These are phyloP conservation scores for Gobio occitaniae DNA, from an alignment of 2,797 vertebrate genomes.

Conservation along the genomic window DNA sequence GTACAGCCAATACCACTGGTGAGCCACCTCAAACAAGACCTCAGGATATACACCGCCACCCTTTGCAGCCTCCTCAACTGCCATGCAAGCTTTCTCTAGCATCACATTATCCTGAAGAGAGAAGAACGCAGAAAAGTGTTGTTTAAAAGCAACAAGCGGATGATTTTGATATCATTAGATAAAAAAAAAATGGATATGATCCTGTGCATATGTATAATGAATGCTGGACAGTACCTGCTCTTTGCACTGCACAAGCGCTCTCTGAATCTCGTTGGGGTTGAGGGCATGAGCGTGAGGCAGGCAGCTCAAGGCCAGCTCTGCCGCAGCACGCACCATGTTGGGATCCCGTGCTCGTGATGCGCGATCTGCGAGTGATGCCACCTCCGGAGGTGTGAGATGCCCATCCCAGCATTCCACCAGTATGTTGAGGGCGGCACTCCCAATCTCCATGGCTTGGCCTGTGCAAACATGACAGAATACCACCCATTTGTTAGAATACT, in stretches of 20 bases:
- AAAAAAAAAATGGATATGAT: not conserved
- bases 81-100: conserved; percentile 99
- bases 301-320: conserved; percentile 96
- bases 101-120: conserved; percentile 90
- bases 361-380: conserved; percentile 94
- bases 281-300: conserved; percentile 96
- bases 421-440: conserved; percentile 96
- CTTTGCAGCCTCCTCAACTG: conserved; percentile 98
- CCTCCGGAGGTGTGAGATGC: conserved; percentile 96
- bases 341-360: conserved; percentile 95
- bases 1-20: conserved; percentile 99
- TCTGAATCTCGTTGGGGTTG: conserved; percentile 98
- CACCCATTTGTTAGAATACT: not conserved
- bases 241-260: conserved; percentile 98
- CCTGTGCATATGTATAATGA: not conserved
- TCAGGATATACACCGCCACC: conserved; percentile 98
- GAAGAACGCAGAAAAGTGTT: not conserved
- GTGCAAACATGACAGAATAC: conserved; percentile 31
- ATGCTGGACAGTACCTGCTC: conserved; percentile 86
- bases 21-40: conserved; percentile 98
- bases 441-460: conserved; percentile 99
- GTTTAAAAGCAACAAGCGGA: not conserved
- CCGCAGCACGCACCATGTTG: conserved; percentile 98
- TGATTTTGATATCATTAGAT: not conserved
- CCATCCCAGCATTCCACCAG: conserved; percentile 99